Evolutionary conservation across 2,797 vertebrate genomes (phyloP), one percentile per base, ranked within the genome.

Genomic region (Lates japonicus): DNA sequence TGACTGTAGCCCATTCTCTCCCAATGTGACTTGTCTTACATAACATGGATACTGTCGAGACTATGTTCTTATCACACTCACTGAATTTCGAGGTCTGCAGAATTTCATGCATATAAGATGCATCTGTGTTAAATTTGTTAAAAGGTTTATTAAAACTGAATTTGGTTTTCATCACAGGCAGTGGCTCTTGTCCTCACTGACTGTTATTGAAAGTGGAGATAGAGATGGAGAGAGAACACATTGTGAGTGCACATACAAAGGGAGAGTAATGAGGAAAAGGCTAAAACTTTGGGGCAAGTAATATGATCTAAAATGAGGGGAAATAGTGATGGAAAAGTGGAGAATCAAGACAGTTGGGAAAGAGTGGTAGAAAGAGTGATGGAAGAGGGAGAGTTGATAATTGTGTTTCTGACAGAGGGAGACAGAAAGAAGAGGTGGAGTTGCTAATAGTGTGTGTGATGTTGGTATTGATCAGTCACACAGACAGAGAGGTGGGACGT

Each of bases 401-500:
- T 91, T 90, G 90, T 85, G 87, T 91, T 83, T 90, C 87, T 88
- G 80, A 78, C 69, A 81, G 80, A 83, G 29, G 31, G 29, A 67
- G 65, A 67, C 51, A 83, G 59, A 61, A 70, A 78, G 77, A 52
- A 77, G 82, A 83, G 76, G 76, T 67, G 66, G 65, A 83, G 89
- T 78, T 89, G 88, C 81, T 91, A 92, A 92, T 92, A 91, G 85
- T 87, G 85, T 93, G 86, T 88, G 90, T 89, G 85, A 91, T 91
- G 88, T 81, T 77, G 64, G 89, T 93, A 94, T 94, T 90, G 93
- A 93, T 93, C 91, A 93, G 82, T 81, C 67, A 41, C 80, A 87
- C 89, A 90, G 92, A 88, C 88, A 81, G 62, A 87, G 80, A 83
- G 85, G 86, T 90, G 85, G 81, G 87, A 90, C 81, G 39, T 85